These are phyloP conservation scores for Ciconia maguari DNA, from an alignment of 2,113 vertebrate species.

Conservation along the genomic window DNA sequence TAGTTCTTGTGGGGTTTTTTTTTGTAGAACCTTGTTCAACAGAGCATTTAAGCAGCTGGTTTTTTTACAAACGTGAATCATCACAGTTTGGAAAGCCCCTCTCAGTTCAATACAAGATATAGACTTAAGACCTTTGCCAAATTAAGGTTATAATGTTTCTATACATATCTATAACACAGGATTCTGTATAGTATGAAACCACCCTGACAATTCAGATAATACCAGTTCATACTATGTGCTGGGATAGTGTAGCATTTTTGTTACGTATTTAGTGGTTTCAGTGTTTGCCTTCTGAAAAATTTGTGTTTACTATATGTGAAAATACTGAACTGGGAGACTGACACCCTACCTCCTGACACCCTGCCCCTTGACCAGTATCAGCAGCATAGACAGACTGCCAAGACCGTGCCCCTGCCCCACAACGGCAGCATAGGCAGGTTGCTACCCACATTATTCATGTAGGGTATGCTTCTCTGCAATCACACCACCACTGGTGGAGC, in stretches of 20 bases:
- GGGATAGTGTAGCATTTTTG: neutral
- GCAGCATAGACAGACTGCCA: neutral
- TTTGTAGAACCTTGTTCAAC: neutral
- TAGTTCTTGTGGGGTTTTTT: neutral
- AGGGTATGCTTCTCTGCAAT: neutral
- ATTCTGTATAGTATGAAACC: neutral
- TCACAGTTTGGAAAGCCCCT: neutral
- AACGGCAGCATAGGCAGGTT: fast-evolving
- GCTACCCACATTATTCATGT: too few relatives aligned
- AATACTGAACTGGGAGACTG: neutral
- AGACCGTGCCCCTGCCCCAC: neutral
- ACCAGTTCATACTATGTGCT: neutral
- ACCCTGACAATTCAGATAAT: neutral
- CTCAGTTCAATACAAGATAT: neutral
- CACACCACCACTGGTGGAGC: neutral
- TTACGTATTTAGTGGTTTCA: neutral
- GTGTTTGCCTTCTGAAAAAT: neutral
- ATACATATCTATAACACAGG: neutral
- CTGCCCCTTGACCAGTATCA: fast-evolving
- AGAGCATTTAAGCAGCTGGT: neutral
- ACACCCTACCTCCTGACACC: neutral
- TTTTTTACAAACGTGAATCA: neutral
- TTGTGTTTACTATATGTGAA: neutral
- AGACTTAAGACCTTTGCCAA: neutral
- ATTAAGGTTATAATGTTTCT: neutral